Conservation (phyloP, 1,140 invertebrate species). For the Achatina immaculata region DNA sequence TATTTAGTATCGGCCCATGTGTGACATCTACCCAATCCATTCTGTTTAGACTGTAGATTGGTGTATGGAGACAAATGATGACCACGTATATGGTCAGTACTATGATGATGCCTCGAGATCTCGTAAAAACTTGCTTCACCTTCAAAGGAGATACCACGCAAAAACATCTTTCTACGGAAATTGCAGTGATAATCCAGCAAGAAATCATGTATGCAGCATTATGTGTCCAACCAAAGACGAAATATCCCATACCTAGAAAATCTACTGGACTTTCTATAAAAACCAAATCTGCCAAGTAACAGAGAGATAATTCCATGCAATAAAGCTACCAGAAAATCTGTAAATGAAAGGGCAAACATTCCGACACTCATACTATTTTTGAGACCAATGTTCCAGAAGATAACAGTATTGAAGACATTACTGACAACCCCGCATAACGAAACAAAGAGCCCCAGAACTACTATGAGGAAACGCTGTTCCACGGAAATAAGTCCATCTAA, state of each 20-base stretch:
- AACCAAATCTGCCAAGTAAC: background rate
- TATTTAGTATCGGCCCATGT: background rate
- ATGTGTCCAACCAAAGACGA: background rate
- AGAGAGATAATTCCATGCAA: background rate
- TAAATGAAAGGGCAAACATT: background rate
- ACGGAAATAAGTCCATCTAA: no score
- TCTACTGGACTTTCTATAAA: background rate
- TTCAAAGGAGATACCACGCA: conserved; percentile 11
- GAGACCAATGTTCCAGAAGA: background rate
- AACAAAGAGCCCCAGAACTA: no score
- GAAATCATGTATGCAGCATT: background rate
- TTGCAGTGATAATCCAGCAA: background rate
- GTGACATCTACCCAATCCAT: background rate
- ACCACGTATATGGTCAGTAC: background rate
- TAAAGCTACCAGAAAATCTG: background rate
- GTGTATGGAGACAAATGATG: background rate
- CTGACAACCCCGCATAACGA: background rate
- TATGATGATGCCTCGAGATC: background rate
- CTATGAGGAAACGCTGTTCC: no score
- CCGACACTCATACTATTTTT: conserved; percentile 1
- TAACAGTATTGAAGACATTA: background rate
- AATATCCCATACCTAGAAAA: background rate
- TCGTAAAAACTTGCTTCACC: background rate
- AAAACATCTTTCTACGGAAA: background rate
- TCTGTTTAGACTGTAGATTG: background rate